These are phyloP conservation scores for Salvelinus namaycush DNA, from an alignment of 2,113 vertebrate species.

Conservation along the genomic window DNA sequence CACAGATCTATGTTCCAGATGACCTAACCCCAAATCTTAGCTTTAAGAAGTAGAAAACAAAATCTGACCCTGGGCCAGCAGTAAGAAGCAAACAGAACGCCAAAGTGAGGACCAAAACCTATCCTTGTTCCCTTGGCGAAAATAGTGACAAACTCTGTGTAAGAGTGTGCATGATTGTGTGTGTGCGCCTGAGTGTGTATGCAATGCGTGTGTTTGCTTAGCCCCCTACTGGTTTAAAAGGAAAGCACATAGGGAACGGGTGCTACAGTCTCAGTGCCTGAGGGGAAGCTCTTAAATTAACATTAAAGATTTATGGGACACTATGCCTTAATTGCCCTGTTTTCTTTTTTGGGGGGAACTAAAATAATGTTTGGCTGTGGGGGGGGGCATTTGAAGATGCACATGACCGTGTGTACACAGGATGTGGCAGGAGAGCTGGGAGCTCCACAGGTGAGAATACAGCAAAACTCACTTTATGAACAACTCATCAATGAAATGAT, in stretches of 20 bases:
- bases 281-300: slow-evolving; percentile 52
- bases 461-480: neutral
- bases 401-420: slow-evolving; percentile 11
- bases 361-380: slow-evolving; percentile 59
- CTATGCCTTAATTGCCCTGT: slow-evolving; percentile 60
- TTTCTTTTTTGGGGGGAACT: slow-evolving; percentile 40
- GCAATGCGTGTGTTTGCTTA: neutral
- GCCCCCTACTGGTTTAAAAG: neutral
- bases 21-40: too few species aligned
- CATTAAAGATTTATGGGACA: slow-evolving; percentile 56
- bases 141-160: too few species aligned
- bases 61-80: too few species aligned
- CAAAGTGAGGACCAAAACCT: too few species aligned
- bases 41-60: too few species aligned
- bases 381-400: neutral
- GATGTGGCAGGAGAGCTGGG: slow-evolving; percentile 34
- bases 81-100: too few species aligned
- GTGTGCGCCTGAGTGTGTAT: neutral
- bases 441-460: slow-evolving; percentile 37
- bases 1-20: too few species aligned
- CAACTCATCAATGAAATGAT: too few species aligned
- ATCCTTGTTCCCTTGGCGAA: too few species aligned
- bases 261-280: slow-evolving; percentile 31
- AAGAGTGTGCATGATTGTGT: neutral
- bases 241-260: slow-evolving; percentile 22